A percentile compares a stretch with the other conserved stretches of the same genome.
These are phyloP conservation scores for Prietella phreatophila DNA, from an alignment of 2,113 vertebrate genomes.

Conservation along the genomic window DNA sequence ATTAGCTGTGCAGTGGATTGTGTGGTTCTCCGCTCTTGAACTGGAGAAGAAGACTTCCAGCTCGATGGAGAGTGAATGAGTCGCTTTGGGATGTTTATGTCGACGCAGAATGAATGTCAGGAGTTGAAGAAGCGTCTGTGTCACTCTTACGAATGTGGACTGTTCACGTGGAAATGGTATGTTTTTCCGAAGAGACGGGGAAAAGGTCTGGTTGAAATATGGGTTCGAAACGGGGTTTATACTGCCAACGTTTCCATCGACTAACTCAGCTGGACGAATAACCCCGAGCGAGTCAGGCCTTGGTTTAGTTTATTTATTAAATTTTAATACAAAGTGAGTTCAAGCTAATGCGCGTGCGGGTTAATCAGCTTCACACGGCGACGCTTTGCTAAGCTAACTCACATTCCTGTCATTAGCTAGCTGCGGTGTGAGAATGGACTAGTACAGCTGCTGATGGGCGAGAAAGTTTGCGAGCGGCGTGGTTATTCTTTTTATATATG, in stretches of 20 bases:
- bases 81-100: conserved; percentile 45
- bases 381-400: neutral
- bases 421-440: neutral
- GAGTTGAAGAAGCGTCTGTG: conserved; percentile 5
- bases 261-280: neutral
- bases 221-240: neutral
- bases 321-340: neutral
- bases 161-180: conserved; percentile 33
- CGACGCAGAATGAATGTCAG: conserved; percentile 35
- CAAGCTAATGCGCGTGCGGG: neutral
- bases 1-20: neutral
- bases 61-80: neutral
- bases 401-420: neutral
- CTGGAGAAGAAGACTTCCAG: neutral
- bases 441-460: neutral
- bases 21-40: neutral
- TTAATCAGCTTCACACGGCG: neutral
- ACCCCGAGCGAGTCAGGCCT: neutral
- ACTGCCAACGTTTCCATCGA: neutral
- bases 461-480: neutral
- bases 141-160: conserved; percentile 11
- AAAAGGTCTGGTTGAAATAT: neutral
- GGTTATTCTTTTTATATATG: too few species aligned
- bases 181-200: neutral
- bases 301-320: neutral